Percentiles rank a stretch among this genome's conserved stretches.
phyloP scores from a whole-genome alignment of 2,888 invertebrate genomes.

The Himalopsyche japonica region DNA sequence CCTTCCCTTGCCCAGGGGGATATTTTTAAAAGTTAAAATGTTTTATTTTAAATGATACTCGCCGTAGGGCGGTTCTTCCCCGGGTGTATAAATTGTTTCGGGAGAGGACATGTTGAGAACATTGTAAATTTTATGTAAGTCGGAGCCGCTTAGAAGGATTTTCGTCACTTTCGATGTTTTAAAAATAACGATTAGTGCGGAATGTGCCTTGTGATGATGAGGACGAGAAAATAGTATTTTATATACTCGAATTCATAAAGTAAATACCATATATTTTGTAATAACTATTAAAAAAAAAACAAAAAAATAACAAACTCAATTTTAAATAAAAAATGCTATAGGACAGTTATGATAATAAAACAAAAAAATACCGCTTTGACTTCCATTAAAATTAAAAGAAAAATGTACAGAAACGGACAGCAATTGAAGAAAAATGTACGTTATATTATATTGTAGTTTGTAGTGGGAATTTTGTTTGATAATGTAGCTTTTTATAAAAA shows the following conservation, averaged over 20 bases:
- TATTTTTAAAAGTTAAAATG: background rate
- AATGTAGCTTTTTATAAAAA: conserved; percentile 51
- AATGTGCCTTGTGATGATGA: conserved; percentile 63
- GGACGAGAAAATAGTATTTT: conserved; percentile 47
- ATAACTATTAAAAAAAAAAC: conserved; percentile 13
- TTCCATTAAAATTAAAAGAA: conserved; percentile 17
- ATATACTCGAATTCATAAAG: conserved; percentile 55
- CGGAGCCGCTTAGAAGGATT: conserved; percentile 8
- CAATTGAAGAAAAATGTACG: background rate
- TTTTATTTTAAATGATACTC: background rate
- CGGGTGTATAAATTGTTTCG: background rate
- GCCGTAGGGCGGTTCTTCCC: background rate
- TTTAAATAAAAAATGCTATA: background rate
- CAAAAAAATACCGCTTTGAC: conserved; percentile 15
- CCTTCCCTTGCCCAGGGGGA: background rate
- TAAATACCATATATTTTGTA: conserved; percentile 12
- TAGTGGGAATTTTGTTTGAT: conserved; percentile 23
- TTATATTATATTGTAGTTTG: conserved; percentile 13
- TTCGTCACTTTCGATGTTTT: conserved; percentile 20
- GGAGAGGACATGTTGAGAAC: background rate
- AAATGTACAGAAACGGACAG: conserved; percentile 7
- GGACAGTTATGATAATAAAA: background rate
- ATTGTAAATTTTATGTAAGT: background rate
- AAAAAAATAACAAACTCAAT: background rate
- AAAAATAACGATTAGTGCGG: conserved; percentile 48